These are phyloP conservation scores for Euplagia quadripunctaria DNA, from an alignment of 2,888 invertebrate genomes.

Conservation along the genomic window DNA sequence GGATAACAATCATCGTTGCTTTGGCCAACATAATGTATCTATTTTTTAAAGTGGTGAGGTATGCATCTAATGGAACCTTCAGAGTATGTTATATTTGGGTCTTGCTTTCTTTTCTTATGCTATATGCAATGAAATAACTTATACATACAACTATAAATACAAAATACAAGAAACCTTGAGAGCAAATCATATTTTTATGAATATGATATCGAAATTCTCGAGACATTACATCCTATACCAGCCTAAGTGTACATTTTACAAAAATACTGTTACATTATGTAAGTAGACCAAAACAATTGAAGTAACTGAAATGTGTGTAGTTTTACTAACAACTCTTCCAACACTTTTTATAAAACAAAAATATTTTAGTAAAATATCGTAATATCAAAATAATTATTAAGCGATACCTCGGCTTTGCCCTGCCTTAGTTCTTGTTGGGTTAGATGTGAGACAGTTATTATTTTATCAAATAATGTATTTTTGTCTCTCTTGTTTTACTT, in stretches of 20 bases:
- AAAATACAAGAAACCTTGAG: no score
- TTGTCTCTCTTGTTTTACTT: not conserved
- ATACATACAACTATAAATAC: no score
- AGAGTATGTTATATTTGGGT: not conserved
- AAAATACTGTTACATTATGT: not conserved
- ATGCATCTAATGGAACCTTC: not conserved
- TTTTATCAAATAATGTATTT: not conserved
- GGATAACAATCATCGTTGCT: no score
- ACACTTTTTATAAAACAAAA: not conserved
- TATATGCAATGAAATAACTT: not conserved
- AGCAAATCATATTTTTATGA: no score
- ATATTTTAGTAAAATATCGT: not conserved
- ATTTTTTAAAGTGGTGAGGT: not conserved
- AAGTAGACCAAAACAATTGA: not conserved
- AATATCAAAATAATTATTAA: constrained; percentile 3
- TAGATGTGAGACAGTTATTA: no score
- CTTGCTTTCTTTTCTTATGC: not conserved
- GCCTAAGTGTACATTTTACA: not conserved
- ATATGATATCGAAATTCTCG: no score
- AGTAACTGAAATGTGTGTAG: not conserved
- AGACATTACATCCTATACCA: no score
- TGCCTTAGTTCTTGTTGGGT: not conserved
- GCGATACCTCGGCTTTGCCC: not conserved
- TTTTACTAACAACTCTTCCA: not conserved
- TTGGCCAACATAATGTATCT: not conserved